phyloP scores from a whole-genome alignment of 1,140 invertebrate genomes.

The Plectrocnemia conspersa region DNA sequence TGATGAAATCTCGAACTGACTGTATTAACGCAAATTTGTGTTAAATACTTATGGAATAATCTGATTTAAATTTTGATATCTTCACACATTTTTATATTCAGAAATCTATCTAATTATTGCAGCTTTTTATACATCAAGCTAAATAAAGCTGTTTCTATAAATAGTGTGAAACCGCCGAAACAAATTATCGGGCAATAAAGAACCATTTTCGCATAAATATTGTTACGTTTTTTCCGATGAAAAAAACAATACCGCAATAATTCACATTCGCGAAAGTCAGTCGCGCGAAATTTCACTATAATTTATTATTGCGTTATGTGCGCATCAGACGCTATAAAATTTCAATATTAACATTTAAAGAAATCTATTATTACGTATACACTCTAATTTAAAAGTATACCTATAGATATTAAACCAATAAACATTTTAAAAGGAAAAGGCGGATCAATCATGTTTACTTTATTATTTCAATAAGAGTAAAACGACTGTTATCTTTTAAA shows the following conservation, averaged over 20 bases:
- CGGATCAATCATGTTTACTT: no score
- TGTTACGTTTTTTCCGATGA: not conserved
- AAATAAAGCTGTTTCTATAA: not conserved
- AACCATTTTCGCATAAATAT: not conserved
- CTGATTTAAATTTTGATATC: not conserved
- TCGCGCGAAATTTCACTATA: conserved; percentile 20
- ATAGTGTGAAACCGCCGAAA: not conserved
- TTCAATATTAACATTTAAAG: not conserved
- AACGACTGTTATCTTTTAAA: not conserved
- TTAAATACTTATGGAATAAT: no score
- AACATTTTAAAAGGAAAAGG: not conserved
- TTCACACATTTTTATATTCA: not conserved
- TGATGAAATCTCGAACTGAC: no score
- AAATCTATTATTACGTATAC: not conserved
- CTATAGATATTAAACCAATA: not conserved
- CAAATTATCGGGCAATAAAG: not conserved
- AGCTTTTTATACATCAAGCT: not conserved
- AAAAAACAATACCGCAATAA: conserved; percentile 25
- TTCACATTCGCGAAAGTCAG: conserved; percentile 24
- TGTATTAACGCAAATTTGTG: no score
- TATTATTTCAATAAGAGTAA: not conserved
- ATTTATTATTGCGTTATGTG: conserved; percentile 14
- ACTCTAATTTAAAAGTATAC: not conserved
- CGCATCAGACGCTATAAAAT: not conserved
- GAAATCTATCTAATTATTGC: not conserved